These are phyloP conservation scores for Tetragonisca angustula DNA, from an alignment of 2,888 invertebrate species.

Conservation along the genomic window DNA sequence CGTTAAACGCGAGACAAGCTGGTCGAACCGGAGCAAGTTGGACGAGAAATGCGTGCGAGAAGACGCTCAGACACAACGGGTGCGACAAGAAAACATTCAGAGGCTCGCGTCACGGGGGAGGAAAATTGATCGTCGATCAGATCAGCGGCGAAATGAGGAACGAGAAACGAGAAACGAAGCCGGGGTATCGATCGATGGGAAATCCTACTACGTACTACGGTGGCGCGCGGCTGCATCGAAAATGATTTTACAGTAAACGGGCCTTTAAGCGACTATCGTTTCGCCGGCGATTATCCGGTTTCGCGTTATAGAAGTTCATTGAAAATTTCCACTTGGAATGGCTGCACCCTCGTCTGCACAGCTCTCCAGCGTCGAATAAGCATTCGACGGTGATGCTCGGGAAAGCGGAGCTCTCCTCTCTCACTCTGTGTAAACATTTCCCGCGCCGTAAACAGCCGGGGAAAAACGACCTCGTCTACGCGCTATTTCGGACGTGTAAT, in stretches of 20 bases:
- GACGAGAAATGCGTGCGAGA: not conserved
- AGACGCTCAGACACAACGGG: not conserved
- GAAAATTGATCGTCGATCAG: not conserved
- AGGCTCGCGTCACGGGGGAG: too few species aligned
- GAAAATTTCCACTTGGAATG: conserved; percentile 51
- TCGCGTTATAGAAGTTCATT: conserved; percentile 55
- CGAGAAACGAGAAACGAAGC: not conserved
- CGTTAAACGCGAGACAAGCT: not conserved
- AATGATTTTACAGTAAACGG: conserved; percentile 52
- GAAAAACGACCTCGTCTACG: not conserved
- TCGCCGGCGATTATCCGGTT: conserved; percentile 48
- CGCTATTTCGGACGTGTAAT: not conserved
- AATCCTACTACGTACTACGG: not conserved
- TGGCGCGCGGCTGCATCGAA: conserved; percentile 9
- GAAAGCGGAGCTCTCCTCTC: not conserved
- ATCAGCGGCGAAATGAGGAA: not conserved
- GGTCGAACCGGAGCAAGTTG: not conserved
- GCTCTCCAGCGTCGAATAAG: conserved; percentile 35
- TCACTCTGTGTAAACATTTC: conserved; percentile 35
- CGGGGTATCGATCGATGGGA: not conserved
- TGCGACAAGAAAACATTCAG: not conserved
- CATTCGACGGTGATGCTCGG: conserved; percentile 19
- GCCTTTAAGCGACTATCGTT: conserved; percentile 39
- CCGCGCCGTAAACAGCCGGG: conserved; percentile 32
- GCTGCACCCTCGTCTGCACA: conserved; percentile 12